A percentile compares a stretch with the other conserved stretches of the same genome.
Conservation (phyloP, 2,113 vertebrate genomes). For the Melanocharis versteri region DNA sequence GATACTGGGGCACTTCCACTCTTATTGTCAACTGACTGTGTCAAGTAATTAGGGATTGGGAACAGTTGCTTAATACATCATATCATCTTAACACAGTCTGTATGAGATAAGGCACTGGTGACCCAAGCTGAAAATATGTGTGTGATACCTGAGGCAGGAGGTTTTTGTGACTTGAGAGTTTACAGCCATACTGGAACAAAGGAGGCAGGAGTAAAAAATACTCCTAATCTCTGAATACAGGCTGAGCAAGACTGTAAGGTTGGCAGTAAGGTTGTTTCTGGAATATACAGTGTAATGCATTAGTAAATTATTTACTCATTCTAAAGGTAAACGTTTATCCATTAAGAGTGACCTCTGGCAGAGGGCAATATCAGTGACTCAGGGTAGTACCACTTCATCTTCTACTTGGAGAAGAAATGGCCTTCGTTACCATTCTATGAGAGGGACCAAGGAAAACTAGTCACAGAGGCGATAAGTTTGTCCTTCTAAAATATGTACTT, state of each 20-base stretch:
- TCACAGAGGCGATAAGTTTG: not conserved
- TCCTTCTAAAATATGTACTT: not conserved
- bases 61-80: not conserved
- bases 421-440: not conserved
- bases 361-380: not conserved
- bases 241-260: not conserved
- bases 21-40: not conserved
- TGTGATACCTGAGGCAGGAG: not conserved
- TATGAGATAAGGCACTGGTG: not conserved
- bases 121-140: not conserved
- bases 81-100: not conserved
- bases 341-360: not conserved
- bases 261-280: not conserved
- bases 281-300: not conserved
- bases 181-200: not conserved
- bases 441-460: not conserved
- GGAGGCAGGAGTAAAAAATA: not conserved
- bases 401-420: not conserved
- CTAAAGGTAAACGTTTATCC: not conserved
- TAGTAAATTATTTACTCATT: constrained; percentile 35
- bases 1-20: not conserved
- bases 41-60: not conserved
- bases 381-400: not conserved
- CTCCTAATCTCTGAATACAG: not conserved
- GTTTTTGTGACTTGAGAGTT: not conserved